A percentile compares a stretch with the other conserved stretches of the same genome.
These are phyloP conservation scores for Euura lappo DNA, from an alignment of 1,140 invertebrate species.

Conservation along the genomic window DNA sequence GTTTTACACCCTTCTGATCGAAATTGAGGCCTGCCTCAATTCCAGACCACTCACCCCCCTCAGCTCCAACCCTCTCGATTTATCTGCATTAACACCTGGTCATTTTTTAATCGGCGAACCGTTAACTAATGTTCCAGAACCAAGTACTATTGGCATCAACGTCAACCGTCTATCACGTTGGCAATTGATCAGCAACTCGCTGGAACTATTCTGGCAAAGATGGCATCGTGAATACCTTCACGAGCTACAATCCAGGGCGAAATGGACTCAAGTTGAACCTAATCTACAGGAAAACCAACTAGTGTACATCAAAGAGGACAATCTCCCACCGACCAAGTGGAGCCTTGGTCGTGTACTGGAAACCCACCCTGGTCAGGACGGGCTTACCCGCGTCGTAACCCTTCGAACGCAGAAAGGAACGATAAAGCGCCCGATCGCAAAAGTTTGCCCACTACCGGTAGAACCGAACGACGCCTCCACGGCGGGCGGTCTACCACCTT, in stretches of 20 bases:
- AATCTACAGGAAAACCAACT: slow-evolving; percentile 15
- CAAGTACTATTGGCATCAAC: slow-evolving; percentile 8
- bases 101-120: slow-evolving; percentile 24
- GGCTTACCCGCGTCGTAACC: slow-evolving; percentile 8
- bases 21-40: slow-evolving; percentile 27
- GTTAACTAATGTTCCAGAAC: slow-evolving; percentile 19
- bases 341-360: slow-evolving; percentile 19
- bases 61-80: slow-evolving; percentile 18
- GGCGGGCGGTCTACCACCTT: too few species aligned
- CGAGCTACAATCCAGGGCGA: slow-evolving; percentile 21
- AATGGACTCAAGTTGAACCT: slow-evolving; percentile 16
- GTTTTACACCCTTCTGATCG: slow-evolving; percentile 13
- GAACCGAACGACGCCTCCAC: too few species aligned
- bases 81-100: slow-evolving; percentile 17
- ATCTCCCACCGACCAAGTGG: slow-evolving; percentile 19
- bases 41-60: slow-evolving; percentile 28
- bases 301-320: slow-evolving; percentile 18
- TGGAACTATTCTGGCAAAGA: slow-evolving; percentile 34
- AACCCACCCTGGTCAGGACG: slow-evolving; percentile 19
- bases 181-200: slow-evolving; percentile 28
- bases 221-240: slow-evolving; percentile 36
- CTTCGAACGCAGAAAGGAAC: slow-evolving; percentile 15
- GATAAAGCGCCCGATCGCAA: too few species aligned
- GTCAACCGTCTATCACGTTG: slow-evolving; percentile 28
- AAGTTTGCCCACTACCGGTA: too few species aligned